These are phyloP conservation scores for Todiramphus chloris DNA, from an alignment of 2,113 vertebrate species.

Conservation along the genomic window DNA sequence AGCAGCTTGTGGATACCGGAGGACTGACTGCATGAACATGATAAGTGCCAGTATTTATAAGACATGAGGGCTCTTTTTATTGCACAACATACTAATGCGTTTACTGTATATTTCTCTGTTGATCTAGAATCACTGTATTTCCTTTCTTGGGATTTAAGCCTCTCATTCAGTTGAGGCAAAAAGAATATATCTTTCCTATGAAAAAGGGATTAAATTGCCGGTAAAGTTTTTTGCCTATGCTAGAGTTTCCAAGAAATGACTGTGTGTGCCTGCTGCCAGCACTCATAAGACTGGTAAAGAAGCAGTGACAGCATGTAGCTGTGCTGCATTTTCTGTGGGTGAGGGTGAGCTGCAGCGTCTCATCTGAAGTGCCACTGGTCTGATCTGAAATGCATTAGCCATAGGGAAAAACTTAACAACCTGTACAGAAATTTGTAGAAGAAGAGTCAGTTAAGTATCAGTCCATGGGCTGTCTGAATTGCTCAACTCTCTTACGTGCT, in stretches of 20 bases:
- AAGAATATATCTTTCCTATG: neutral
- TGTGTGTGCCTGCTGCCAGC: neutral
- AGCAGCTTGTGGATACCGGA: neutral
- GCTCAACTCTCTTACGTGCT: neutral
- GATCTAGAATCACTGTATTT: neutral
- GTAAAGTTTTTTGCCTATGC: neutral
- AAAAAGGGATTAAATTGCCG: conserved; percentile 12
- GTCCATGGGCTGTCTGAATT: neutral
- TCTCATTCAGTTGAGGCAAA: conserved; percentile 3
- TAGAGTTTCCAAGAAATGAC: neutral
- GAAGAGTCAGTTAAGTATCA: neutral
- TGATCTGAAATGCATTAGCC: neutral
- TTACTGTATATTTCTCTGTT: neutral
- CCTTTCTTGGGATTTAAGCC: neutral
- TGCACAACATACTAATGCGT: neutral
- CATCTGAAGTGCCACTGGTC: neutral
- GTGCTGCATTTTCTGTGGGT: neutral
- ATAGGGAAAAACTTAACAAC: neutral
- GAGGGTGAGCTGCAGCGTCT: neutral
- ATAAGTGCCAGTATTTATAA: neutral
- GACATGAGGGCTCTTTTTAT: neutral
- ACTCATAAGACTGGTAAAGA: neutral
- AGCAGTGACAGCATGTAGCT: neutral
- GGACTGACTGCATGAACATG: neutral
- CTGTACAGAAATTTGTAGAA: neutral